Percentiles rank a stretch among this genome's conserved stretches.
phyloP scores from a whole-genome alignment of 1,140 invertebrate genomes.

The Cotesia vestalis region DNA sequence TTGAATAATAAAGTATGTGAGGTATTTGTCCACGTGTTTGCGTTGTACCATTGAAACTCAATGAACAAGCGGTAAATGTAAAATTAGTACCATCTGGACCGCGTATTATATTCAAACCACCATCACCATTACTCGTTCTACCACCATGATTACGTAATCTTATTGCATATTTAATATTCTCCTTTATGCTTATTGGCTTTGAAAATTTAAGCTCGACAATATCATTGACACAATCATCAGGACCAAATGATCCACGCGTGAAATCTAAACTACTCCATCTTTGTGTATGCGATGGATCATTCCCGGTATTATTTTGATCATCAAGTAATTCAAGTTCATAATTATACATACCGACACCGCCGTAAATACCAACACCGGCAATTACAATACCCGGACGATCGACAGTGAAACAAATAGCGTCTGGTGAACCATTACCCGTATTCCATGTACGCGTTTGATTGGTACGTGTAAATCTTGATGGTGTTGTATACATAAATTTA shows the following conservation, averaged over 20 bases:
- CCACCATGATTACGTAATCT: slow-evolving; percentile 90
- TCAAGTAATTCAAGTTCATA: slow-evolving; percentile 93
- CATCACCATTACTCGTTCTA: slow-evolving; percentile 91
- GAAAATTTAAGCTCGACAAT: slow-evolving; percentile 92
- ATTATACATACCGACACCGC: slow-evolving; percentile 84
- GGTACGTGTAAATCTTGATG: slow-evolving; percentile 88
- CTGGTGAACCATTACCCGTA: slow-evolving; percentile 94
- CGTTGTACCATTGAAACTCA: slow-evolving; percentile 94
- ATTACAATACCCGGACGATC: slow-evolving; percentile 89
- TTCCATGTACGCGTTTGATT: slow-evolving; percentile 94
- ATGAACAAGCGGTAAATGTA: slow-evolving; percentile 88
- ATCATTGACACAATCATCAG: slow-evolving; percentile 80
- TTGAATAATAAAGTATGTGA: slow-evolving; percentile 88
- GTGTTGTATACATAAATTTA: slow-evolving; percentile 82
- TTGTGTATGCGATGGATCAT: slow-evolving; percentile 70
- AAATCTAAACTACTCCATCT: slow-evolving; percentile 81
- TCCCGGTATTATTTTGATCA: slow-evolving; percentile 70
- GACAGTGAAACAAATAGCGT: slow-evolving; percentile 95
- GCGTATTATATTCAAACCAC: slow-evolving; percentile 84
- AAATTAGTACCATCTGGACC: slow-evolving; percentile 93
- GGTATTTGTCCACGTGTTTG: slow-evolving; percentile 94
- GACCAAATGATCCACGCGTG: slow-evolving; percentile 76
- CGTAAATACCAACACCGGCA: slow-evolving; percentile 89
- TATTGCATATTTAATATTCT: slow-evolving; percentile 89
- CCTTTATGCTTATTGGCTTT: slow-evolving; percentile 86